phyloP scores from a whole-genome alignment of 2,113 vertebrate genomes.

The Erythrocercus mccallii region DNA sequence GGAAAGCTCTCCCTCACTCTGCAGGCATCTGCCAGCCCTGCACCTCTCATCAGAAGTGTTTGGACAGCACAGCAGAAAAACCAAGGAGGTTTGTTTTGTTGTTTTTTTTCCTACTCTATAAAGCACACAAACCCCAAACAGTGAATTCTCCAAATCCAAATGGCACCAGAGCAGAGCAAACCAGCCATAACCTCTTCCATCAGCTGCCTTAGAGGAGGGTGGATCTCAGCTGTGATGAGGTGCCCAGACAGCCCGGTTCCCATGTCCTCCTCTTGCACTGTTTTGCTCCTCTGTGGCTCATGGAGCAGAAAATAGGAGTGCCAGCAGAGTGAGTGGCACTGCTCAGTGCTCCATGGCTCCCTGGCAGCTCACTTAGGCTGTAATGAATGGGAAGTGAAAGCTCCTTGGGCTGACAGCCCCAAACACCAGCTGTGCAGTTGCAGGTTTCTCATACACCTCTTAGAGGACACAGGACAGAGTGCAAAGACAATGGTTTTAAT shows the following conservation, averaged over 20 bases:
- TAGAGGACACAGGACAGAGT: not conserved
- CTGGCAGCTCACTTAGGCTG: not conserved
- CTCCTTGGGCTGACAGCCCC: not conserved
- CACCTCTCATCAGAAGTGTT: not conserved
- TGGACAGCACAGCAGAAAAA: not conserved
- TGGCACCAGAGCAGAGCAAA: accelerated
- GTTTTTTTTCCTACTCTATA: not conserved
- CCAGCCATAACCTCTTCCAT: not conserved
- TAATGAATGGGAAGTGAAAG: not conserved
- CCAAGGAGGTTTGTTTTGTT: not conserved
- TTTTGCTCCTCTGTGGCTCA: not conserved
- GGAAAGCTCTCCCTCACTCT: not conserved
- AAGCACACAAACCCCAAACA: not conserved
- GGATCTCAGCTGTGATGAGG: not conserved
- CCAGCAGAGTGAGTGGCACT: not conserved
- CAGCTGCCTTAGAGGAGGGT: not conserved
- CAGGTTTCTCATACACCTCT: not conserved
- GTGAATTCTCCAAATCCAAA: not conserved
- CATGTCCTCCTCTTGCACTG: accelerated
- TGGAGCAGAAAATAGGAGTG: not conserved
- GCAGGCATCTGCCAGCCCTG: not conserved
- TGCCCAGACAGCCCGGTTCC: not conserved
- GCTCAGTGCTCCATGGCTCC: not conserved
- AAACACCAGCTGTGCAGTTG: accelerated
- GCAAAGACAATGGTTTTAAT: not conserved